Conservation (phyloP, 2,888 invertebrate genomes). For the Drosophila demipolita region DNA sequence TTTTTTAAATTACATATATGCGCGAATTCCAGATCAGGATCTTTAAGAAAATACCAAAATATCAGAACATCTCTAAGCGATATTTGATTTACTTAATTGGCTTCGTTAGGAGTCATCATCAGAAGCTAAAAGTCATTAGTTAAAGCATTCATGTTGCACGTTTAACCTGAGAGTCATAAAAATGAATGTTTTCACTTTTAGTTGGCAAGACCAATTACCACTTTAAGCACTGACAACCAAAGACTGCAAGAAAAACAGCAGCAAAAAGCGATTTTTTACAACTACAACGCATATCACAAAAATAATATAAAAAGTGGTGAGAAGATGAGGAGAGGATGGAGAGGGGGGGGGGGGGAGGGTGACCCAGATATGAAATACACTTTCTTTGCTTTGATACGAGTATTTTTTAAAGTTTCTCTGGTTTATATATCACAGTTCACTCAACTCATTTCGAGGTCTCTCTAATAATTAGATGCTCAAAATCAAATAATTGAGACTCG, state of each 20-base stretch:
- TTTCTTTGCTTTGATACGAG: constrained; percentile 63
- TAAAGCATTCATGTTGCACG: constrained; percentile 2
- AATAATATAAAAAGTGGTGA: neutral
- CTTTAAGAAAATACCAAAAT: neutral
- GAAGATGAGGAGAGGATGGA: too few species aligned
- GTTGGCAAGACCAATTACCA: constrained; percentile 52
- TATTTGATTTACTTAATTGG: neutral
- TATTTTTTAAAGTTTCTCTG: constrained; percentile 44
- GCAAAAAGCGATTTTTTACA: constrained; percentile 60
- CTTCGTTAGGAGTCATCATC: neutral
- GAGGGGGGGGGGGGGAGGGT: constrained; percentile 11
- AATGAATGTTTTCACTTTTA: constrained; percentile 70
- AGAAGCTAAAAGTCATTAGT: neutral
- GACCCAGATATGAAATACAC: constrained; percentile 75
- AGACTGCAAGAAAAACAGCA: constrained; percentile 15
- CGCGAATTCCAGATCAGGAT: too few species aligned
- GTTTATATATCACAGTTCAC: constrained; percentile 59
- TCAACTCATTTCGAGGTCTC: constrained; percentile 51
- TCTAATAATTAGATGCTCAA: constrained; percentile 67
- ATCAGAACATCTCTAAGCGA: neutral
- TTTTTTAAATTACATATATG: too few species aligned
- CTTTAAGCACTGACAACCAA: constrained; percentile 26
- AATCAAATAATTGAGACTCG: constrained; percentile 67
- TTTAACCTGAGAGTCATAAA: constrained; percentile 33
- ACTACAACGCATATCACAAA: constrained; percentile 22